Percentiles rank a stretch among this genome's conserved stretches.
phyloP scores from a whole-genome alignment of 2,888 invertebrate species.

The Trilocha varians region DNA sequence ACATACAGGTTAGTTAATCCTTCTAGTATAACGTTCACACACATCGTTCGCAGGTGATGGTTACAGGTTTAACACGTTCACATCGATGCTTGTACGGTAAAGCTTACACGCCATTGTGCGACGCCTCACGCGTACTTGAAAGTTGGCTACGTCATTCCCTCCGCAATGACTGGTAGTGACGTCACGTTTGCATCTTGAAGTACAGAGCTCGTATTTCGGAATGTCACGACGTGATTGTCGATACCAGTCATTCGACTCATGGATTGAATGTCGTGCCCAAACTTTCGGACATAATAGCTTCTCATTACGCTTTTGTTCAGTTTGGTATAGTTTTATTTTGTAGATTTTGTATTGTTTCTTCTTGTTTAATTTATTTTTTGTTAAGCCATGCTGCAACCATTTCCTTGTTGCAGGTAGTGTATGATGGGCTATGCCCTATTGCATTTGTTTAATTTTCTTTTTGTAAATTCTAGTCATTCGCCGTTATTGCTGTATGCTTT shows the following conservation, averaged over 20 bases:
- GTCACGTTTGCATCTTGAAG: conserved; percentile 42
- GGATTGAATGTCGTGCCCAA: conserved; percentile 24
- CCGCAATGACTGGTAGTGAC: conserved; percentile 27
- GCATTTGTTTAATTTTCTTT: not conserved
- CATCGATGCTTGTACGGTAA: conserved; percentile 50
- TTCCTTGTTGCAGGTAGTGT: not conserved
- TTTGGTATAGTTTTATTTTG: conserved; percentile 1
- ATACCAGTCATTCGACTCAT: conserved; percentile 21
- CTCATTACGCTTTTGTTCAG: conserved; percentile 16
- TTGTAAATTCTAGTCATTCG: not conserved
- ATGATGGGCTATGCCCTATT: not conserved
- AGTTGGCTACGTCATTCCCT: conserved; percentile 24
- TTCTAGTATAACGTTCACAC: conserved; percentile 3
- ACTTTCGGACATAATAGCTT: conserved; percentile 24
- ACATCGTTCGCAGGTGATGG: conserved; percentile 51
- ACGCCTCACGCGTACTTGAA: conserved; percentile 30
- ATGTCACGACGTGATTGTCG: conserved; percentile 37
- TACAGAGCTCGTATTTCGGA: conserved; percentile 67
- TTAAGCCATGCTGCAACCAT: not conserved
- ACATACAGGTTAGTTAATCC: conserved; percentile 53
- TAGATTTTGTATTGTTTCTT: not conserved
- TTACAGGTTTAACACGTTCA: conserved; percentile 66
- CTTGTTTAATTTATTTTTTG: conserved; percentile 1
- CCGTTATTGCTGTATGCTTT: not conserved
- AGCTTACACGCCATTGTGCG: conserved; percentile 41